phyloP scores from a whole-genome alignment of 2,888 invertebrate genomes.

The Aphidoletes aphidimyza region DNA sequence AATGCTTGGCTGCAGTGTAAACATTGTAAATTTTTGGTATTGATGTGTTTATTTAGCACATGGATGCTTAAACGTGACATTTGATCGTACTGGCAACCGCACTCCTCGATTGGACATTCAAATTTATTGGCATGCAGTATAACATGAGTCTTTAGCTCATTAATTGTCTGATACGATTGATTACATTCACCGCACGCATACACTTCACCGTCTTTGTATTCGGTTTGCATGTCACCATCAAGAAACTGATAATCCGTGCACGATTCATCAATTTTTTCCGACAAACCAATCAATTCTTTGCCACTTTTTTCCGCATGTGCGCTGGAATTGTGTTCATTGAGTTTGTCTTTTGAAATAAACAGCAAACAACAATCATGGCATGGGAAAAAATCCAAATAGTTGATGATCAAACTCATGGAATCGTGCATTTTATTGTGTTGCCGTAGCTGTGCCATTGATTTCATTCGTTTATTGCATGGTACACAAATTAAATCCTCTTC shows the following conservation, averaged over 20 bases:
- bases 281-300: not conserved
- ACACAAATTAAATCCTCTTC: constrained; percentile 55
- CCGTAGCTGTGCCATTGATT: constrained; percentile 54
- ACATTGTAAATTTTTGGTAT: constrained; percentile 55
- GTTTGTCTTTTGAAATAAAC: not conserved
- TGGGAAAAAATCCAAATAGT: constrained; percentile 54
- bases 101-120: constrained; percentile 56
- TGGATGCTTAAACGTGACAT: constrained; percentile 56
- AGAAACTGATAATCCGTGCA: constrained; percentile 58
- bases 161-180: constrained; percentile 42
- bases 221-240: constrained; percentile 56
- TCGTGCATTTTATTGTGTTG: constrained; percentile 57
- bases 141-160: constrained; percentile 56
- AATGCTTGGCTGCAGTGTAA: constrained; percentile 56
- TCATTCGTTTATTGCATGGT: constrained; percentile 56
- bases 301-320: not conserved
- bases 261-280: constrained; percentile 52
- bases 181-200: constrained; percentile 56
- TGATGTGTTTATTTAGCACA: constrained; percentile 56
- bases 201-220: not conserved
- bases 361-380: constrained; percentile 56
- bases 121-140: constrained; percentile 56
- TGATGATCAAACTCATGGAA: constrained; percentile 55
- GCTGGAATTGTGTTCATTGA: not conserved
- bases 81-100: constrained; percentile 57